A percentile compares a stretch with the other conserved stretches of the same genome.
Evolutionary conservation across 2,797 vertebrate species (phyloP).

Genomic region (Pantherophis alleghaniensis): DNA sequence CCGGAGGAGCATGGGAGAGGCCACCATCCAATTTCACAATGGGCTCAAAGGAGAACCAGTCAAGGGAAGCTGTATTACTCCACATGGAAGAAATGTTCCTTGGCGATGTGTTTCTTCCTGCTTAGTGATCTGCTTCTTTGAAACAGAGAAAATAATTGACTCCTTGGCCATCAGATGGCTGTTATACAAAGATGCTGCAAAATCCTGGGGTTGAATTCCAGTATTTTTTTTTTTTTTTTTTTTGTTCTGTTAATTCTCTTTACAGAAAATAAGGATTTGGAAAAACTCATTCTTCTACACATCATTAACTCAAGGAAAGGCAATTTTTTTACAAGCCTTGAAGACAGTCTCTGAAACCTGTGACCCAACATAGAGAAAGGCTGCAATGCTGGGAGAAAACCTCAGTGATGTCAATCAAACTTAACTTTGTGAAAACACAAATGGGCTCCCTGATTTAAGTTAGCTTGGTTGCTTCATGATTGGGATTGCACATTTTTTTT

Average conservation of each 20-base stretch:
- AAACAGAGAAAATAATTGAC: neutral
- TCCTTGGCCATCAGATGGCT: neutral
- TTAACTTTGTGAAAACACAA: neutral
- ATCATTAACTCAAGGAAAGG: neutral
- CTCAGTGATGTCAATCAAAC: neutral
- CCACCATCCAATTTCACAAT: neutral
- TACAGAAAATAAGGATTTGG: neutral
- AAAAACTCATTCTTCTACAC: neutral
- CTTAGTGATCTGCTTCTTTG: neutral
- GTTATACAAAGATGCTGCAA: neutral
- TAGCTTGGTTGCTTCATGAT: neutral
- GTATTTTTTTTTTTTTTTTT: no score
- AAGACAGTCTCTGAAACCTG: neutral
- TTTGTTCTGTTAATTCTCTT: neutral
- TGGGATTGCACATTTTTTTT: constrained; percentile 32
- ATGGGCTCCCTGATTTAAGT: neutral
- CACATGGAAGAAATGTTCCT: neutral
- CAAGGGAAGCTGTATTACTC: neutral
- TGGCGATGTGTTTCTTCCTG: neutral
- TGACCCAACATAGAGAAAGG: neutral
- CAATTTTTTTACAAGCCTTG: neutral
- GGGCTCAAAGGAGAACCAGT: neutral
- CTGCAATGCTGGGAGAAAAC: neutral
- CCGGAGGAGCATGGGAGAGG: neutral
- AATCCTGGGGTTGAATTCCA: neutral